These are phyloP conservation scores for Erythrocercus mccallii DNA, from an alignment of 2,113 vertebrate species.

Conservation along the genomic window DNA sequence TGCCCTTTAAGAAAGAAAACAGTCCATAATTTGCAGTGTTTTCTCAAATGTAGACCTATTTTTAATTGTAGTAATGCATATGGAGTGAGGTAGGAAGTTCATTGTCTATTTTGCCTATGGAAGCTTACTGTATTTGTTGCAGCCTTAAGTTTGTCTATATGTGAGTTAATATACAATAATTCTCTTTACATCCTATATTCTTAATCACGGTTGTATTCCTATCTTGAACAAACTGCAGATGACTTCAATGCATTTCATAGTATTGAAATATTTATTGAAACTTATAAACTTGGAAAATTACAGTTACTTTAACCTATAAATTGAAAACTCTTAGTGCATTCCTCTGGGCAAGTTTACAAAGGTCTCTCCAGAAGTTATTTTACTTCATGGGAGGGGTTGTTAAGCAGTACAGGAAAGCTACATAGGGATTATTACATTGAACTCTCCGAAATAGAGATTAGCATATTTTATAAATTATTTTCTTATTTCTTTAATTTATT, in stretches of 20 bases:
- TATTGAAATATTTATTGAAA: neutral
- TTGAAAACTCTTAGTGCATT: neutral
- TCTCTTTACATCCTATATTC: neutral
- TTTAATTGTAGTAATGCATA: neutral
- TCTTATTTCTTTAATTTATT: neutral
- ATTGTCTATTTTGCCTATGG: neutral
- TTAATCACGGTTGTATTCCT: neutral
- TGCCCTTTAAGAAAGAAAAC: neutral
- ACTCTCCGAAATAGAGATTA: neutral
- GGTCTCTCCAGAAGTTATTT: neutral
- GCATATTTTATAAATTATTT: neutral
- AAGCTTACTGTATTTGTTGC: neutral
- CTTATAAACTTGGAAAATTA: neutral
- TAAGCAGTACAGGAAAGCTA: neutral
- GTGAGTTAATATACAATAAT: neutral
- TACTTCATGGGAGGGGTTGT: neutral
- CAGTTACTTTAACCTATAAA: neutral
- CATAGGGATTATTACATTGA: neutral
- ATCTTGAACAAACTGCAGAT: neutral
- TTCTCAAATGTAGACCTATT: neutral
- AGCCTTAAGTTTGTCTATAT: neutral
- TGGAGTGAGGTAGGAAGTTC: neutral
- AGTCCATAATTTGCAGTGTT: neutral
- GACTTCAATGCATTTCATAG: neutral
- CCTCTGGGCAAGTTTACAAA: neutral